A percentile compares a stretch with the other conserved stretches of the same genome.
phyloP scores from a whole-genome alignment of 2,888 invertebrate genomes.

The Trilocha varians region DNA sequence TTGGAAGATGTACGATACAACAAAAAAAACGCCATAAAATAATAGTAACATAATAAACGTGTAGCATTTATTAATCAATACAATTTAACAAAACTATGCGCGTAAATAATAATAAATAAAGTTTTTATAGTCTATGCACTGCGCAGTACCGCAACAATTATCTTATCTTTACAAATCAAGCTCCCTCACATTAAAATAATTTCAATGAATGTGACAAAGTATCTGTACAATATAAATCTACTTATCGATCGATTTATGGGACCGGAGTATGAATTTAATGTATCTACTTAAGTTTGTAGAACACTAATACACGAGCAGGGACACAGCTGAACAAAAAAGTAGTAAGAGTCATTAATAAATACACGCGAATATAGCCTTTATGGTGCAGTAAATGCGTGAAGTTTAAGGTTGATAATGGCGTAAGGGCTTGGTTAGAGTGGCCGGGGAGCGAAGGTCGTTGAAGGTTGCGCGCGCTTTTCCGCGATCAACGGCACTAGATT shows the following conservation, averaged over 20 bases:
- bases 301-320: conserved; percentile 48
- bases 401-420: conserved; percentile 21
- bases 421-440: conserved; percentile 42
- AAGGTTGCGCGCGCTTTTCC: conserved; percentile 72
- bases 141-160: conserved; percentile 1
- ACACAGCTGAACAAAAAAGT: conserved; percentile 17
- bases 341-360: conserved; percentile 11
- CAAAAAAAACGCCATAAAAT: no score
- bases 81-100: no score
- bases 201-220: conserved; percentile 52
- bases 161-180: conserved; percentile 7
- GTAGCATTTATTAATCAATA: no score
- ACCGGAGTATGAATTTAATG: conserved; percentile 49
- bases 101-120: no score
- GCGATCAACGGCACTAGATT: conserved; percentile 71
- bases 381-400: conserved; percentile 9
- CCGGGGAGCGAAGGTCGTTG: conserved; percentile 73
- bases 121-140: no score
- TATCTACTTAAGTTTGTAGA: conserved; percentile 38
- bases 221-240: conserved; percentile 48
- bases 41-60: no score
- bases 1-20: no score
- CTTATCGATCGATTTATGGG: conserved; percentile 50
- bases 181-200: conserved; percentile 28
- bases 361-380: conserved; percentile 19